These are phyloP conservation scores for Monopis laevigella DNA, from an alignment of 2,888 invertebrate genomes.

Conservation along the genomic window DNA sequence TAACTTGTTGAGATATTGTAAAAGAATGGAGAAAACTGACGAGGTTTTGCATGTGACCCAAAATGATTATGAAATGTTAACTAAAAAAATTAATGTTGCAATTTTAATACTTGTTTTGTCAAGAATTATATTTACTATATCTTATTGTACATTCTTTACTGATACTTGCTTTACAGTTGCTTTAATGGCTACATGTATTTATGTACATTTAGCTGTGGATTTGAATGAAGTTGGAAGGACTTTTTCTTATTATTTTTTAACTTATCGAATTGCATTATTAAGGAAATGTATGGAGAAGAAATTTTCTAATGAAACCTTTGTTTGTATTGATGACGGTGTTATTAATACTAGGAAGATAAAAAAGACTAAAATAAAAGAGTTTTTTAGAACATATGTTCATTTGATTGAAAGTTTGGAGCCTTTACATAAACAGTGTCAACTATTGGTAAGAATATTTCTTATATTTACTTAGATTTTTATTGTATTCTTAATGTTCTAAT, in stretches of 20 bases:
- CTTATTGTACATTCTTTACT: neutral
- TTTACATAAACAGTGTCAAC: neutral
- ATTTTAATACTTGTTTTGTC: neutral
- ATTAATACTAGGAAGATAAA: slow-evolving; percentile 9
- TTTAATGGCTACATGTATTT: neutral
- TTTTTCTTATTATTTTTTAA: neutral
- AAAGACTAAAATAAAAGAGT: neutral
- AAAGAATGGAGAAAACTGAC: neutral
- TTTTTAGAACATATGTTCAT: neutral
- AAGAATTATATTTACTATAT: slow-evolving; percentile 2
- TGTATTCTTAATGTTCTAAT: too few species aligned
- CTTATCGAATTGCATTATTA: neutral
- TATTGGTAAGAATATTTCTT: slow-evolving; percentile 6
- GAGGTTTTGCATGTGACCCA: neutral
- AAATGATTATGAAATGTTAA: slow-evolving; percentile 2
- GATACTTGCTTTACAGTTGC: neutral
- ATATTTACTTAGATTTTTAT: too few species aligned
- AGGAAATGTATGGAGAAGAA: slow-evolving; percentile 4
- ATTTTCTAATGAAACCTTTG: neutral
- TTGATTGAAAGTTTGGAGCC: slow-evolving; percentile 3
- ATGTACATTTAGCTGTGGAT: slow-evolving; percentile 5
- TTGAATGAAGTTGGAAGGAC: slow-evolving; percentile 2
- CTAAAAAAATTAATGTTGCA: neutral
- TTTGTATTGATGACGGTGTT: neutral
- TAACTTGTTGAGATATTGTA: neutral